phyloP scores from a whole-genome alignment of 2,797 vertebrate genomes.

The Phyllotis vaccarum region DNA sequence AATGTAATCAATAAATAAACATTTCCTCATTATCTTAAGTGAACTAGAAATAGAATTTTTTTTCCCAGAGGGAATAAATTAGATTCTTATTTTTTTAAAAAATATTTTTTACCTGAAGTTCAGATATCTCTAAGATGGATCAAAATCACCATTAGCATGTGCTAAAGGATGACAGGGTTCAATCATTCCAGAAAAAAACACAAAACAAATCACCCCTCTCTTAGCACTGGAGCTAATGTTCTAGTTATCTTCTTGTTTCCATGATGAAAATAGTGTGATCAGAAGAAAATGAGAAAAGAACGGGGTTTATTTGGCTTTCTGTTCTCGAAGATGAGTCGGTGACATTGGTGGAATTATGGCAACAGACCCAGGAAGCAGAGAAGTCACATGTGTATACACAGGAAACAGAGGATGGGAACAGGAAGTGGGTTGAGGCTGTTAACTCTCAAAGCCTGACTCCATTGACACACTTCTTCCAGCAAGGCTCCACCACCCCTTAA shows the following conservation, averaged over 20 bases:
- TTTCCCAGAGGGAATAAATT: neutral
- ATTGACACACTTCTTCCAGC: neutral
- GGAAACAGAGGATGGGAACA: neutral
- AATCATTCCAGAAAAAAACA: neutral
- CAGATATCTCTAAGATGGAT: neutral
- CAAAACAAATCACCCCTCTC: neutral
- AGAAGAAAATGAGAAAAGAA: neutral
- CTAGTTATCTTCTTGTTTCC: neutral
- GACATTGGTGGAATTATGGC: too few relatives aligned
- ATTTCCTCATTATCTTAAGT: constrained; percentile 24
- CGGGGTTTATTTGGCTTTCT: neutral
- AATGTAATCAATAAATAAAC: neutral
- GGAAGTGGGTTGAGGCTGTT: neutral
- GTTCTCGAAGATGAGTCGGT: too few relatives aligned
- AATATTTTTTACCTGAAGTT: constrained; percentile 46
- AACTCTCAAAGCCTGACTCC: neutral
- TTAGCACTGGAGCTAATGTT: neutral
- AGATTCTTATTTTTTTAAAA: neutral
- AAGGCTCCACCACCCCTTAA: neutral
- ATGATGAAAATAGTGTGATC: neutral
- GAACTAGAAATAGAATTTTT: neutral
- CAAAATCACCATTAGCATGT: neutral
- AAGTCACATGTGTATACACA: neutral
- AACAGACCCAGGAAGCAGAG: neutral
- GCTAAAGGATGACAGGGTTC: constrained; percentile 4